phyloP scores from a whole-genome alignment of 2,113 vertebrate genomes.

The Istiophorus platypterus region DNA sequence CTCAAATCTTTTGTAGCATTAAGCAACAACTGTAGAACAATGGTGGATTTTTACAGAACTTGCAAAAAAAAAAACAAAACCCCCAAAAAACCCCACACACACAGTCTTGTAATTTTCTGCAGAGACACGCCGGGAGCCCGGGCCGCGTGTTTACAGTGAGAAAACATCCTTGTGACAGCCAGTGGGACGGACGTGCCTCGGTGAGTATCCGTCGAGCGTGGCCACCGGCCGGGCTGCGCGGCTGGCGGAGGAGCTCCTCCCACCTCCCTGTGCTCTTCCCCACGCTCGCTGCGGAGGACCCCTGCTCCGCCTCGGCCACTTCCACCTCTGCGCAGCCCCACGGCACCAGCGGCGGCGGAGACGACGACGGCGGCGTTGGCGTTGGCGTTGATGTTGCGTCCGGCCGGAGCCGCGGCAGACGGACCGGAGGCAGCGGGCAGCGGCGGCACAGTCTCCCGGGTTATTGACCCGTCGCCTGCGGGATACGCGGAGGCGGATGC shows the following conservation, averaged over 20 bases:
- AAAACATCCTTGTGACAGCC: slow-evolving; percentile 15
- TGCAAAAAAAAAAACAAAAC: not conserved
- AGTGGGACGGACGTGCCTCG: slow-evolving; percentile 7
- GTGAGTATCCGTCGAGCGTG: slow-evolving; percentile 20
- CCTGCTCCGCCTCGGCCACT: slow-evolving; percentile 54
- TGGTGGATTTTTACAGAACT: not conserved
- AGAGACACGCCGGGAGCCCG: not conserved
- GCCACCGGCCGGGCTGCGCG: slow-evolving; percentile 52
- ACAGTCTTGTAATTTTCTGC: not conserved
- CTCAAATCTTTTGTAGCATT: not conserved
- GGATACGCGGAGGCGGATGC: slow-evolving; percentile 18
- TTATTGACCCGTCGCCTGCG: slow-evolving; percentile 42
- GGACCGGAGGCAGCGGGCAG: slow-evolving; percentile 22
- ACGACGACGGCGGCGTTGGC: not conserved
- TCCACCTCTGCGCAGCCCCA: slow-evolving; percentile 75
- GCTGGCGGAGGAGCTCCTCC: slow-evolving; percentile 71
- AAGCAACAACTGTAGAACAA: slow-evolving; percentile 2
- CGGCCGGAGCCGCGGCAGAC: slow-evolving; percentile 16
- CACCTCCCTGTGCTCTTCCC: slow-evolving; percentile 62
- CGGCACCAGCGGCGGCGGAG: slow-evolving; percentile 36
- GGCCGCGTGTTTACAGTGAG: not conserved
- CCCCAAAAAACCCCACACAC: no score
- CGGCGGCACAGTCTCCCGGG: slow-evolving; percentile 15
- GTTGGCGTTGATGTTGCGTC: not conserved
- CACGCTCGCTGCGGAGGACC: slow-evolving; percentile 65